These are phyloP conservation scores for Nesidiocoris tenuis DNA, from an alignment of 2,888 invertebrate genomes.

Conservation along the genomic window DNA sequence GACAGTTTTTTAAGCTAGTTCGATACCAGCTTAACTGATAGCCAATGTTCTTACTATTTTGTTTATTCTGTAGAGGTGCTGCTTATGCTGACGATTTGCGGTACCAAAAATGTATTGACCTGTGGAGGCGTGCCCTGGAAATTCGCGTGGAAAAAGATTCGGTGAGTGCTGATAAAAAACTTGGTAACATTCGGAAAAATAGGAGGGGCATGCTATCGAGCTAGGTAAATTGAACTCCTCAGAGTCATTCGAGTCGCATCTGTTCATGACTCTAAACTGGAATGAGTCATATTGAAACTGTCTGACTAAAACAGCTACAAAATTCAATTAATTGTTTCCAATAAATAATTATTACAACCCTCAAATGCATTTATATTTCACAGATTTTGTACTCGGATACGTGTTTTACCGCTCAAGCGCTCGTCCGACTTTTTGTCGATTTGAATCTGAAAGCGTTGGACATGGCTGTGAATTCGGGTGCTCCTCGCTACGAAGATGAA, in stretches of 20 bases:
- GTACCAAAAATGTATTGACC: conserved; percentile 80
- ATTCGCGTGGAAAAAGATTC: conserved; percentile 77
- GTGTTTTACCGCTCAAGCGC: conserved; percentile 80
- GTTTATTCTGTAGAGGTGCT: conserved; percentile 58
- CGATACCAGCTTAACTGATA: no score
- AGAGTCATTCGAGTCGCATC: no score
- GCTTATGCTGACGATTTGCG: conserved; percentile 59
- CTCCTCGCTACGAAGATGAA: conserved; percentile 56
- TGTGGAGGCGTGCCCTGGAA: conserved; percentile 82
- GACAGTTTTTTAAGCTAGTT: no score
- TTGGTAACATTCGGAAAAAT: no score
- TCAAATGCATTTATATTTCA: conserved; percentile 24
- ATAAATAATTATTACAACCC: neutral
- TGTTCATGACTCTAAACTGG: no score
- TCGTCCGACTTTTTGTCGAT: conserved; percentile 80
- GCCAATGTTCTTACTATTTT: no score
- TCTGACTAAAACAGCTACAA: neutral
- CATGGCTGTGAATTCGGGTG: conserved; percentile 54
- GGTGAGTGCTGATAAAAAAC: conserved; percentile 61
- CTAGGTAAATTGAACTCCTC: no score
- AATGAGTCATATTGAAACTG: no score
- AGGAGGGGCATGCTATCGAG: no score
- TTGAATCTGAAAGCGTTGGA: conserved; percentile 63
- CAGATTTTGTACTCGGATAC: conserved; percentile 70
- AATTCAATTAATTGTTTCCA: neutral